Evolutionary conservation across 2,113 vertebrate species (phyloP).

Genomic region (Camarhynchus parvulus): DNA sequence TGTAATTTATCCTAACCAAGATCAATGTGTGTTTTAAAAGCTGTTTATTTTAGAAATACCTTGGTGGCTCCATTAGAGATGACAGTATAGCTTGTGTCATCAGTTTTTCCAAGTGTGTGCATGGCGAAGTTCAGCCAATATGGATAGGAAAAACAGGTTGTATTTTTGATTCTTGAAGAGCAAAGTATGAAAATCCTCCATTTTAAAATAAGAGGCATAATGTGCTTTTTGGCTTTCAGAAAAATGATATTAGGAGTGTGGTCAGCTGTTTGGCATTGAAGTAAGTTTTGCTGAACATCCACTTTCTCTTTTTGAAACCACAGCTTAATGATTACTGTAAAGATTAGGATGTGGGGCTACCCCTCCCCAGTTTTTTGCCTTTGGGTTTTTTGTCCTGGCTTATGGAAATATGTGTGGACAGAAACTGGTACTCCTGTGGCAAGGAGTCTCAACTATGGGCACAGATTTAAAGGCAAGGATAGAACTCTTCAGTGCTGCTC

Average conservation of each 20-base stretch:
- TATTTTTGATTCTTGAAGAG: constrained; percentile 43
- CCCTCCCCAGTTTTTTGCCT: neutral
- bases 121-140: neutral
- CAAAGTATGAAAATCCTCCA: neutral
- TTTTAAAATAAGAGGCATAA: neutral
- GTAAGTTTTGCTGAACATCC: constrained; percentile 2
- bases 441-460: neutral
- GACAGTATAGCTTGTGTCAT: constrained; percentile 12
- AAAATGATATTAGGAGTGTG: neutral
- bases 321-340: constrained; percentile 23
- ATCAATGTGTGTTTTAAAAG: neutral
- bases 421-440: neutral
- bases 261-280: constrained; percentile 26
- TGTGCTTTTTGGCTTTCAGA: neutral
- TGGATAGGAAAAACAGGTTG: constrained; percentile 13
- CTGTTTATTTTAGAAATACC: constrained; percentile 58
- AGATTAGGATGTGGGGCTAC: neutral
- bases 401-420: neutral
- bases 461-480: neutral
- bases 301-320: constrained; percentile 35
- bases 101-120: neutral
- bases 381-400: neutral
- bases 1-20: constrained; percentile 27
- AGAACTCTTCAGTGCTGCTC: neutral
- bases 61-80: neutral